These are phyloP conservation scores for Spodoptera picta DNA, from an alignment of 2,888 invertebrate genomes.

Conservation along the genomic window DNA sequence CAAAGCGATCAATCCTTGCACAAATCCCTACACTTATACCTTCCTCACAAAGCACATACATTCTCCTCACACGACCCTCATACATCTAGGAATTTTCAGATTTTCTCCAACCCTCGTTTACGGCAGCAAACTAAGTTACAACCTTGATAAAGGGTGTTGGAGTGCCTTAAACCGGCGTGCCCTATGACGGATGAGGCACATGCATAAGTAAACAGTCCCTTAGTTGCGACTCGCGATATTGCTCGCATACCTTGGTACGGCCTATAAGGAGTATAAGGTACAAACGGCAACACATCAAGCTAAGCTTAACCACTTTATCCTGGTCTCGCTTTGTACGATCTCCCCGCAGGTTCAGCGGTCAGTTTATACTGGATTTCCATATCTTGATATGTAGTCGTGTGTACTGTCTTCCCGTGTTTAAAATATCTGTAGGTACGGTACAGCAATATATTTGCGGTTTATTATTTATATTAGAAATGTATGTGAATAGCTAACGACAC, in stretches of 20 bases:
- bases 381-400: no score
- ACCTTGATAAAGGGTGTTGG: constrained; percentile 29
- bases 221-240: constrained; percentile 4
- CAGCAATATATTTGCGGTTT: constrained; percentile 3
- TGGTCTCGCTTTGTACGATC: no score
- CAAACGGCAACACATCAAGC: no score
- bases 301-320: no score
- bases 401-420: neutral
- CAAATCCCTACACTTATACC: neutral
- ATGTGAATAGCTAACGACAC: neutral
- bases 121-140: constrained; percentile 31
- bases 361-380: no score
- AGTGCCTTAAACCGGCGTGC: constrained; percentile 27
- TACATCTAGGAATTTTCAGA: constrained; percentile 6
- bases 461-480: constrained; percentile 5
- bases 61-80: neutral
- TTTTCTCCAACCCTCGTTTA: constrained; percentile 18
- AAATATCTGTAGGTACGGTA: neutral
- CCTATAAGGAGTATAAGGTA: neutral
- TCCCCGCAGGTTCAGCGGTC: no score
- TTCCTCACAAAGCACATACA: neutral
- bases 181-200: constrained; percentile 33
- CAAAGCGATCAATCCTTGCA: neutral
- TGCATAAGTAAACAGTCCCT: constrained; percentile 44
- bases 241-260: constrained; percentile 5